A percentile compares a stretch with the other conserved stretches of the same genome.
Conservation (phyloP, 37 sponge, comb jelly and placozoan genomes). For the Spongilla lacustris region DNA sequence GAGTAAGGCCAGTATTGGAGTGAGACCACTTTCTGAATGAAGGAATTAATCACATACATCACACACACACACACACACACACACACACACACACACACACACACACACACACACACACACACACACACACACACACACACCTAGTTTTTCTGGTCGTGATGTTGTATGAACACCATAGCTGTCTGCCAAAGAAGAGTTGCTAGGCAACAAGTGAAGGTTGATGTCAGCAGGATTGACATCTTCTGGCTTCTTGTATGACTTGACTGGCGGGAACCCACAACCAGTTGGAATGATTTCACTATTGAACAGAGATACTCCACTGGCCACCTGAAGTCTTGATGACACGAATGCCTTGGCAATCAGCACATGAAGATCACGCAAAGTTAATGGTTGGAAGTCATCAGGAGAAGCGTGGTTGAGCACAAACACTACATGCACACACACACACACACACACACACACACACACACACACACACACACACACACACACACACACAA, state of each 20-base stretch:
- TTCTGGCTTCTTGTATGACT: constrained; percentile 18
- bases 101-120: too few species aligned
- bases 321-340: constrained; percentile 11
- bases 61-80: background rate
- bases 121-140: too few species aligned
- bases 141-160: constrained; percentile 52
- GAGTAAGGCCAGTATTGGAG: constrained; percentile 57
- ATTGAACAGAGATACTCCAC: constrained; percentile 51
- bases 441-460: background rate
- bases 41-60: background rate
- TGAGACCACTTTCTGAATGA: constrained; percentile 56
- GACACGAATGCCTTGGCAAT: constrained; percentile 42
- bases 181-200: constrained; percentile 41
- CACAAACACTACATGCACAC: constrained; percentile 64
- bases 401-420: constrained; percentile 77
- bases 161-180: constrained; percentile 23
- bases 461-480: background rate
- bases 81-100: constrained; percentile 1
- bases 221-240: constrained; percentile 40
- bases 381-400: constrained; percentile 68
- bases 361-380: constrained; percentile 42
- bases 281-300: constrained; percentile 70
- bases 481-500: background rate
- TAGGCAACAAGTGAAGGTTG: constrained; percentile 63
- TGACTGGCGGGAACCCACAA: constrained; percentile 24